A percentile compares a stretch with the other conserved stretches of the same genome.
Conservation (phyloP, 1,140 invertebrate species). For the Venturia canescens region DNA sequence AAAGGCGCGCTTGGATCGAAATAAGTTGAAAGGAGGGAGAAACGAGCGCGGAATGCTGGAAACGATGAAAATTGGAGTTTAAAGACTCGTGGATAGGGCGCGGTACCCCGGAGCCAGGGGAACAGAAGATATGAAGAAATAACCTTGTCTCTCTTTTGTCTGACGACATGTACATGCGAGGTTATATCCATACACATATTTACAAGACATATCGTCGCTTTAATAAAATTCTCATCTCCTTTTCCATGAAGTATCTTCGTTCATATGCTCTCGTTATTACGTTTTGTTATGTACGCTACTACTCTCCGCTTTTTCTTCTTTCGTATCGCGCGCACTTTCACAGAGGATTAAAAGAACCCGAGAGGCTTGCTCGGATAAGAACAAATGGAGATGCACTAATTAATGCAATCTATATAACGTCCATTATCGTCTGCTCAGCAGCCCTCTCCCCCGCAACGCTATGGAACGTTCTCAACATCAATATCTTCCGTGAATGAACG, state of each 20-base stretch:
- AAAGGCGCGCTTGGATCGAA: background rate
- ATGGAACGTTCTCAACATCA: background rate
- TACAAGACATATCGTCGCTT: conserved; percentile 45
- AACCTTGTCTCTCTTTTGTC: conserved; percentile 49
- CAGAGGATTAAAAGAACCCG: background rate
- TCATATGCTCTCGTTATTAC: conserved; percentile 44
- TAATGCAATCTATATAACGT: background rate
- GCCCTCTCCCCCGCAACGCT: background rate
- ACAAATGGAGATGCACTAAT: conserved; percentile 24
- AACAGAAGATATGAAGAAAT: conserved; percentile 44
- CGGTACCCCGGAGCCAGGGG: conserved; percentile 47
- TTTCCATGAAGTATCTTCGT: conserved; percentile 35
- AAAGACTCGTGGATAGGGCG: conserved; percentile 24
- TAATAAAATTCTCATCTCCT: conserved; percentile 48
- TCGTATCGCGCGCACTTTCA: background rate
- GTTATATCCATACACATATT: background rate
- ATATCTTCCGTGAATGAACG: background rate
- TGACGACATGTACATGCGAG: conserved; percentile 20
- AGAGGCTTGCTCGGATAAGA: background rate
- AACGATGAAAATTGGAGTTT: conserved; percentile 22
- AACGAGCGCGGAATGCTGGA: background rate
- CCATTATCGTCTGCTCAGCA: background rate
- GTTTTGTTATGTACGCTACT: conserved; percentile 30
- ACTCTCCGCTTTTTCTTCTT: background rate
- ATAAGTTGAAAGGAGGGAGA: background rate